Evolutionary conservation across 1,140 invertebrate species (phyloP).

Genomic region (Paramacrobiotus metropolitanus): DNA sequence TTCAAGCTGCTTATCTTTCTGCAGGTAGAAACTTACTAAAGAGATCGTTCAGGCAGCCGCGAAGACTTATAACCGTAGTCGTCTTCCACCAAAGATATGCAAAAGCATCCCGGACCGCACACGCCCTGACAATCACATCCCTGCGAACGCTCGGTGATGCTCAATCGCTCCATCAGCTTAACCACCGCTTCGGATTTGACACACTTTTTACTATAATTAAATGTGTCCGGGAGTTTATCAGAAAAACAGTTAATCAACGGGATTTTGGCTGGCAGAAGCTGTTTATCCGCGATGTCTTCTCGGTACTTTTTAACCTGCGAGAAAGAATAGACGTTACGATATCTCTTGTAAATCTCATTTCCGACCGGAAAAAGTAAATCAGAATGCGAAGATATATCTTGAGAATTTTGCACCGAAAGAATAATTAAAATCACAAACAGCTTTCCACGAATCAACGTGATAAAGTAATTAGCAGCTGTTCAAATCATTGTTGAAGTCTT

Average conservation of each 20-base stretch:
- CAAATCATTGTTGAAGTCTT: background rate
- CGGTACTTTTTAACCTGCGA: background rate
- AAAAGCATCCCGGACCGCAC: background rate
- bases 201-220: background rate
- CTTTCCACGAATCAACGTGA: background rate
- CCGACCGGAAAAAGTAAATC: background rate
- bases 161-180: background rate
- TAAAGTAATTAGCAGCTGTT: background rate
- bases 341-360: background rate
- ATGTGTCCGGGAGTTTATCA: background rate
- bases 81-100: background rate
- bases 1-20: background rate
- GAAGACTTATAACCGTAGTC: background rate
- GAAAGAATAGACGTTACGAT: background rate
- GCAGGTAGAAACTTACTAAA: background rate
- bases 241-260: background rate
- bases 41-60: background rate
- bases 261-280: background rate
- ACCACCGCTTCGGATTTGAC: background rate
- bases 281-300: background rate
- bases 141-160: background rate
- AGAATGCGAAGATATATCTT: no score
- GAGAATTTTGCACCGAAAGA: no score
- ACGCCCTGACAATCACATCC: background rate
- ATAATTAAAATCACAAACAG: no score